These are phyloP conservation scores for Pantherophis alleghaniensis DNA, from an alignment of 2,797 vertebrate species.

Conservation along the genomic window DNA sequence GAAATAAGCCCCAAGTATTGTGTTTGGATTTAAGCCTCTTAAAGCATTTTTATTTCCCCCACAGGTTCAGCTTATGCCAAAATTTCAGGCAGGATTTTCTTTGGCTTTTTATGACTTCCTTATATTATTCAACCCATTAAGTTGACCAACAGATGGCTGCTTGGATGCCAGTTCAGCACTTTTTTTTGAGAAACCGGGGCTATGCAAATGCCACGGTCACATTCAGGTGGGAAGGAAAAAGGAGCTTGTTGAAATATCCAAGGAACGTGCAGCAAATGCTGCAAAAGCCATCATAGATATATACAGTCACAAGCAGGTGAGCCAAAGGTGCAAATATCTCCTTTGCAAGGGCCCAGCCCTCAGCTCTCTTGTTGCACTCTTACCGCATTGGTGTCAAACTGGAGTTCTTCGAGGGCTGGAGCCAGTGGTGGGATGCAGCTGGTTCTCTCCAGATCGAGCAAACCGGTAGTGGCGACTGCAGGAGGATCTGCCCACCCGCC, in stretches of 20 bases:
- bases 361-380: not conserved
- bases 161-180: conserved; percentile 38
- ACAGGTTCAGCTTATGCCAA: conserved; percentile 17
- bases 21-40: not conserved
- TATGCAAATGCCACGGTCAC: not conserved
- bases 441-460: no score
- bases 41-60: conserved; percentile 33
- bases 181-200: conserved; percentile 18
- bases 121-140: conserved; percentile 39
- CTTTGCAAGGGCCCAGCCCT: not conserved
- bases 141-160: conserved; percentile 44
- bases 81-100: conserved; percentile 26
- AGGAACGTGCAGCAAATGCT: no score
- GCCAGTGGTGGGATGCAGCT: no score
- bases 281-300: not conserved
- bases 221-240: not conserved
- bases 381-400: not conserved
- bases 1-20: not conserved
- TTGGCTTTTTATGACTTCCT: conserved; percentile 47
- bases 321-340: not conserved
- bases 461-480: no score
- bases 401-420: no score
- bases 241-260: not conserved
- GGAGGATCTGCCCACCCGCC: no score
- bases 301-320: no score